Evolutionary conservation across 2,797 vertebrate genomes (phyloP), one percentile per base, ranked within the genome.

Genomic region (Anableps anableps): DNA sequence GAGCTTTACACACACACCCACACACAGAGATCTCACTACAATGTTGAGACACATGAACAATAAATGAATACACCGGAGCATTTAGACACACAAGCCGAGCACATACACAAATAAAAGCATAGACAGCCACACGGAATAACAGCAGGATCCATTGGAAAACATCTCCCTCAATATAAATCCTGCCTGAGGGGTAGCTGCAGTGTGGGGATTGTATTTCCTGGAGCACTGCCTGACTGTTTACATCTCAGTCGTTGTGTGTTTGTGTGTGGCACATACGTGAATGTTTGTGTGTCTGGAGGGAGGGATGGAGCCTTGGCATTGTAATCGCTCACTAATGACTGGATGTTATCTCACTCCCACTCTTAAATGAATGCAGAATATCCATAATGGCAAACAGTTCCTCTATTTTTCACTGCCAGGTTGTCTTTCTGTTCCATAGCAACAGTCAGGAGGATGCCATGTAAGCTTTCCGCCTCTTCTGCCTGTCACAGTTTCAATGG

Each of bases 281-380:
- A 77, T 51, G 47, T 72, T 75, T 82, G 73, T 81, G 77, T 26
- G 72, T 74, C 78, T 31, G 51, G 82, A 85, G 82, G 86, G 66
- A 85, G 88, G 84, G 89, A 85, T 85, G 79, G 76, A 85, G 87
- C 71, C 83, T 87, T 90, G 91, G 93, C 90, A 91, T 93, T 94
- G 92, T 94, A 94, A 94, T 92, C 91, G 86, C 87, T 93, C 85
- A 92, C 90, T 94, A 94, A 95, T 94, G 92, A 93, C 92, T 94
- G 86, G 91, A 93, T 94, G 90, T 93, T 95, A 93, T 94, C 94
- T 90, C 86, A 85, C 86, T 91, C 91, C 88, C 87, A 93, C 93
- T 91, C 91, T 88, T 92, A 93, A 93, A 93, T 88, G 85, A 93
- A 93, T 89, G 89, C 88, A 93, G 80, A 84, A 88, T 89, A 94